These are phyloP conservation scores for Xiphophorus maculatus DNA, from an alignment of 2,113 vertebrate species.

Conservation along the genomic window DNA sequence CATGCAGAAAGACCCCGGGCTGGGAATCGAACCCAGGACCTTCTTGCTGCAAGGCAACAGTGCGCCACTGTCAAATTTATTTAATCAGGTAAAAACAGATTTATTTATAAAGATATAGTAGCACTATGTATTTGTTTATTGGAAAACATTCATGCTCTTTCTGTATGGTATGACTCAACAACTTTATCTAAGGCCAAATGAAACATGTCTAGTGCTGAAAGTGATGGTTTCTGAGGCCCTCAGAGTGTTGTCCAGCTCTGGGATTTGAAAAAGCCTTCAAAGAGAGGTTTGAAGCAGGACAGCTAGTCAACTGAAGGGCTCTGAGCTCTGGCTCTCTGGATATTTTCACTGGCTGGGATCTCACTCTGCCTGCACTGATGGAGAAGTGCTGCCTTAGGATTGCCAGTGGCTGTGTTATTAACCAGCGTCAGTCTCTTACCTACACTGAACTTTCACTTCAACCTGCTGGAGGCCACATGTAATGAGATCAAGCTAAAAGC, in stretches of 20 bases:
- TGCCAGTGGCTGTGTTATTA: slow-evolving; percentile 34
- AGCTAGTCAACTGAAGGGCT: slow-evolving; percentile 21
- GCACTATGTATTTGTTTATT: too few relatives aligned
- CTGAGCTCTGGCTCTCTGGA: slow-evolving; percentile 36
- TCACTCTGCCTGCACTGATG: slow-evolving; percentile 13
- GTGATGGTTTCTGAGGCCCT: slow-evolving; percentile 29
- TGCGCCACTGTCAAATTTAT: too few relatives aligned
- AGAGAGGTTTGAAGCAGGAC: slow-evolving; percentile 32
- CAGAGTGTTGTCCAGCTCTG: slow-evolving; percentile 14
- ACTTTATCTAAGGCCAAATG: too few relatives aligned
- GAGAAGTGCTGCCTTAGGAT: slow-evolving; percentile 31
- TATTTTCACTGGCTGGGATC: slow-evolving; percentile 20
- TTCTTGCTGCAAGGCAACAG: too few relatives aligned
- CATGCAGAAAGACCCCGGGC: too few relatives aligned
- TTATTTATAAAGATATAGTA: too few relatives aligned
- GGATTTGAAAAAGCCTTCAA: slow-evolving; percentile 23
- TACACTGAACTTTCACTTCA: slow-evolving; percentile 29
- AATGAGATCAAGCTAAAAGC: slow-evolving; percentile 51
- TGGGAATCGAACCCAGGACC: too few relatives aligned
- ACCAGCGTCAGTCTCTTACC: slow-evolving; percentile 30
- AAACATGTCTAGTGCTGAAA: not conserved
- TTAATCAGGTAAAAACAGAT: too few relatives aligned
- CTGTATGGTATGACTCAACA: too few relatives aligned
- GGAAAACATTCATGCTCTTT: too few relatives aligned
- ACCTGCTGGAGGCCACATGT: slow-evolving; percentile 28